These are phyloP conservation scores for Yponomeuta plumbellus DNA, from an alignment of 2,888 invertebrate species.

Conservation along the genomic window DNA sequence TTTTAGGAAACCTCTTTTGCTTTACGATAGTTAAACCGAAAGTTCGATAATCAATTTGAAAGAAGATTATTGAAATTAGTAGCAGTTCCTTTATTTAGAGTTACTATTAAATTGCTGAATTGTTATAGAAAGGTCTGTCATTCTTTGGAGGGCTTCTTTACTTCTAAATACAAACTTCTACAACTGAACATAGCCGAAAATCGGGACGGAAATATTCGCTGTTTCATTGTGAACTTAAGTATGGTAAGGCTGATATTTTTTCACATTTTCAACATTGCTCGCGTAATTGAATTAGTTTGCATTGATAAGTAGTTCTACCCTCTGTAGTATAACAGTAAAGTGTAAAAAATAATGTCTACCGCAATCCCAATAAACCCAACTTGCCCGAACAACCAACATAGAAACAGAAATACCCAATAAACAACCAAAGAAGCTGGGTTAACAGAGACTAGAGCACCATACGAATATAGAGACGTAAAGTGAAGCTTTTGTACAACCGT, in stretches of 20 bases:
- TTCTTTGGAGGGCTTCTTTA: too few relatives aligned
- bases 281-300: too few relatives aligned
- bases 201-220: too few relatives aligned
- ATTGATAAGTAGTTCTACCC: too few relatives aligned
- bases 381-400: neutral
- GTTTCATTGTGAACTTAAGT: too few relatives aligned
- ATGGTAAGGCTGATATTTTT: too few relatives aligned
- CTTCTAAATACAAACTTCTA: too few relatives aligned
- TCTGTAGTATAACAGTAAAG: neutral
- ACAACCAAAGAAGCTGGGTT: slow-evolving; percentile 52
- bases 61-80: neutral
- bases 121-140: too few relatives aligned
- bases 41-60: neutral
- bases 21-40: too few relatives aligned
- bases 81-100: neutral
- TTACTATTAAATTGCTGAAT: neutral
- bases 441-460: slow-evolving; percentile 25
- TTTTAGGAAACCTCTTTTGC: too few relatives aligned
- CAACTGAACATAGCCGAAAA: too few relatives aligned
- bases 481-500: slow-evolving; percentile 50
- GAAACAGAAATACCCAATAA: slow-evolving; percentile 57
- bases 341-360: slow-evolving; percentile 3
- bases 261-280: too few relatives aligned
- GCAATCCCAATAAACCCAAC: slow-evolving; percentile 11
- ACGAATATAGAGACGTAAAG: slow-evolving; percentile 28